Base-by-base conservation (phyloP, 1,140 invertebrate genomes). In the Cardiocondyla obscurior region DNA sequence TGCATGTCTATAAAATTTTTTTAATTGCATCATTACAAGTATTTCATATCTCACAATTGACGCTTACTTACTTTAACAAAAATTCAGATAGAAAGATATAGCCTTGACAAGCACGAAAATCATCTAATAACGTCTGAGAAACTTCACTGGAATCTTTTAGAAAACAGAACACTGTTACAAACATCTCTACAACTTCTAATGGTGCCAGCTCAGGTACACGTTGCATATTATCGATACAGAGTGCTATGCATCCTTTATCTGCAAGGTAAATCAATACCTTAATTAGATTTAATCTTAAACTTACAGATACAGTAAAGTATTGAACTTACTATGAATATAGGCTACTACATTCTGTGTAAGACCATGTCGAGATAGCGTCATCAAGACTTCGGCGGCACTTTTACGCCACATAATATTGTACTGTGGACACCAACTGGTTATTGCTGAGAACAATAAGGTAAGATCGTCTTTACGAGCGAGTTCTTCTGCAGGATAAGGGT, bases 141-240 rank as follows among this genome's bases (percentile, higher is more conserved):
- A 99, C 97, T 93, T 99, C 98, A 94, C 98, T 98, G n/a, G 98
- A 99, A 92, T 99, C 98, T 95, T 99, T 99, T 64, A 99, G 95
- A 93, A 99, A 99, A 95, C 98, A 99, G 94, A 99, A 99, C 39
- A 99, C 97, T 14, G 98, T 98, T 42, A 99, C 98, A 95, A 99
- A 99, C 98, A 99, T 99, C 94, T 99, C 98, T 14, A 99, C 98
- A 84, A 99, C 96, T 94, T 99, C 98, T 89, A 99, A 94, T n/a
- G 98, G 98, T 83, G 97, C 97, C 88, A 99, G 94, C 93, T 99
- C 98, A 89, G 96, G 96, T 94, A 98, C 96, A 91, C 97, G 96
- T 95, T 99, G 97, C 97, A 99, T 98, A 94, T 99, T 99, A 92
- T 99, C 98, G 89, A 99, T 97, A 94, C 99, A 99, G 65, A 98